Percentiles rank a stretch among this genome's conserved stretches.
phyloP scores from a whole-genome alignment of 2,888 invertebrate species.

The Hetaerina titia region DNA sequence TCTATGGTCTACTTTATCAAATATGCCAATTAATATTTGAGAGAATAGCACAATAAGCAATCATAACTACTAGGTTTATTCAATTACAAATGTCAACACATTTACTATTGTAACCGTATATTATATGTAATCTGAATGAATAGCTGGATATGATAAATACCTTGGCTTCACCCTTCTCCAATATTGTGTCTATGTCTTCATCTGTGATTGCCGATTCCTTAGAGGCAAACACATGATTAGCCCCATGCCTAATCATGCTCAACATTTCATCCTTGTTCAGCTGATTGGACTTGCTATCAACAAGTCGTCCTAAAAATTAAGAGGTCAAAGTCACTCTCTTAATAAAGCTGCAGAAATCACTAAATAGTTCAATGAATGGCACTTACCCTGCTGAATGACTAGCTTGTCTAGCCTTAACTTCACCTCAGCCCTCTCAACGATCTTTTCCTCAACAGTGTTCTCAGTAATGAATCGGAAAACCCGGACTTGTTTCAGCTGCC shows the following conservation, averaged over 20 bases:
- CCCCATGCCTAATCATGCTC: constrained; percentile 99
- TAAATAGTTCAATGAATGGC: constrained; percentile 70
- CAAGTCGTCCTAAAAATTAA: constrained; percentile 84
- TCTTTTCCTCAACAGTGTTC: constrained; percentile 99
- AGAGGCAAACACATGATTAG: constrained; percentile 98
- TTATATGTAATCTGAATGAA: background rate
- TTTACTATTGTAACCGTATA: background rate
- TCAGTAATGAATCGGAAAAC: constrained; percentile 98
- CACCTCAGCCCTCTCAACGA: constrained; percentile 98
- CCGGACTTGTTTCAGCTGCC: constrained; percentile 96
- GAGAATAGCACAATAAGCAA: background rate
- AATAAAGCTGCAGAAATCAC: background rate
- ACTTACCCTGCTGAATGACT: constrained; percentile 93
- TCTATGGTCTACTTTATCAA: background rate
- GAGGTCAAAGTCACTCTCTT: background rate
- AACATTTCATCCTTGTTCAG: constrained; percentile 99
- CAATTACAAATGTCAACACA: background rate
- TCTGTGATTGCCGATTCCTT: constrained; percentile 98
- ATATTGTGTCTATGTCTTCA: constrained; percentile 97
- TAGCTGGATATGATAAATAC: constrained; percentile 75
- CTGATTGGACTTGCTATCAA: constrained; percentile 91
- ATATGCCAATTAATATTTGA: background rate
- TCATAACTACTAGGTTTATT: background rate
- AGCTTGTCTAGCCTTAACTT: constrained; percentile 97
- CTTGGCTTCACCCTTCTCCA: constrained; percentile 94